Evolutionary conservation across 2,888 invertebrate genomes (phyloP).

Genomic region (Choristoneura rosaceana): DNA sequence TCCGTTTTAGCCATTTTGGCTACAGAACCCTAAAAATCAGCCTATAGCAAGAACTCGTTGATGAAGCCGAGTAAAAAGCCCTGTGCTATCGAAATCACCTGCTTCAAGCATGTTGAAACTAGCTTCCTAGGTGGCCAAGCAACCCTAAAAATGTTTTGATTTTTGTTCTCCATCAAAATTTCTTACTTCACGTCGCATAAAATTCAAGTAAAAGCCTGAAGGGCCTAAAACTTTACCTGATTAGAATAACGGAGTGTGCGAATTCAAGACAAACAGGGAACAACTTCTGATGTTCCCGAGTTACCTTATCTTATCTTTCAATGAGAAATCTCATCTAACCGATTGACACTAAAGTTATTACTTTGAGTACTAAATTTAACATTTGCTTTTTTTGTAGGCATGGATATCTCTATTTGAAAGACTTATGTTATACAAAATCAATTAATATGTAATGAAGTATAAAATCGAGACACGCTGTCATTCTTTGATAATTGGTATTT

Average conservation of each 20-base stretch:
- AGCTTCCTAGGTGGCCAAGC: background rate
- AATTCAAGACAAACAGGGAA: background rate
- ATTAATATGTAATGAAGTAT: background rate
- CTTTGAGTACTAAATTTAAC: background rate
- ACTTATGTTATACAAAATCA: background rate
- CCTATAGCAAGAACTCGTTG: too few relatives aligned
- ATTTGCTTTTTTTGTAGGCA: background rate
- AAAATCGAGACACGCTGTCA: background rate
- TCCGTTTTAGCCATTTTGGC: too few relatives aligned
- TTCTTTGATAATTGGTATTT: background rate
- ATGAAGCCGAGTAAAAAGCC: too few relatives aligned
- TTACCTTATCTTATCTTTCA: conserved; percentile 12
- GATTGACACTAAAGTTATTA: background rate
- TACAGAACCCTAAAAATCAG: too few relatives aligned
- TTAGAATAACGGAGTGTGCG: conserved; percentile 1
- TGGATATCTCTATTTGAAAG: background rate
- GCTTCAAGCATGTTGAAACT: background rate
- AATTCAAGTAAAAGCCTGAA: conserved; percentile 6
- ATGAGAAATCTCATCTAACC: background rate
- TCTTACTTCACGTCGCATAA: background rate
- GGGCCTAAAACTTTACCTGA: conserved; percentile 3
- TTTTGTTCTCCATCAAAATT: background rate
- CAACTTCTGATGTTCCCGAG: background rate
- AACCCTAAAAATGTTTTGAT: background rate
- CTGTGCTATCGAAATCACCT: too few relatives aligned